A percentile compares a stretch with the other conserved stretches of the same genome.
These are phyloP conservation scores for Cephalotes varians DNA, from an alignment of 2,888 invertebrate genomes.

Conservation along the genomic window DNA sequence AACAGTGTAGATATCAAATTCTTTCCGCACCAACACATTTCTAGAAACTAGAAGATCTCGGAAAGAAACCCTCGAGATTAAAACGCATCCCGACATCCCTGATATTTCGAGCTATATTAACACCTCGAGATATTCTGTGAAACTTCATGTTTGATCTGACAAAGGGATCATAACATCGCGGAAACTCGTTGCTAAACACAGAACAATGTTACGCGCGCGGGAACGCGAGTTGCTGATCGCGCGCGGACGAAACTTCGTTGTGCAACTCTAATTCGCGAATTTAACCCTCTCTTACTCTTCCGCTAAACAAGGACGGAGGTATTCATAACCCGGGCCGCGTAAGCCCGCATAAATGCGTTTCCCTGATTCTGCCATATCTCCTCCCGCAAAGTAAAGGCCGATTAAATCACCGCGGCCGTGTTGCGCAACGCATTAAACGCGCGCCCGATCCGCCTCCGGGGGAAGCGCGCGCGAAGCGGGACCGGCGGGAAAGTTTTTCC, in stretches of 20 bases:
- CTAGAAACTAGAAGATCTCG: background rate
- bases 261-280: conserved; percentile 46
- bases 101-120: conserved; percentile 29
- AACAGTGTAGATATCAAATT: background rate
- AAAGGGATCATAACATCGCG: conserved; percentile 41
- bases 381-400: conserved; percentile 39
- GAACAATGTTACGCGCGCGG: conserved; percentile 32
- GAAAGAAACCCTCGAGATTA: background rate
- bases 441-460: background rate
- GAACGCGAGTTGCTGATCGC: conserved; percentile 26
- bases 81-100: background rate
- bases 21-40: background rate
- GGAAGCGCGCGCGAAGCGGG: background rate
- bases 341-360: conserved; percentile 43
- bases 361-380: conserved; percentile 34
- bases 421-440: conserved; percentile 41
- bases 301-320: conserved; percentile 19
- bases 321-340: conserved; percentile 30
- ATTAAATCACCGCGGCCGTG: conserved; percentile 47
- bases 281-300: background rate
- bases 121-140: conserved; percentile 15
- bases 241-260: conserved; percentile 24
- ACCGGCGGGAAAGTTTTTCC: conserved; percentile 9
- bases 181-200: conserved; percentile 21
- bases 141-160: conserved; percentile 45